Conservation (phyloP, 1,140 invertebrate genomes). For the Drosophila tsacasi region DNA sequence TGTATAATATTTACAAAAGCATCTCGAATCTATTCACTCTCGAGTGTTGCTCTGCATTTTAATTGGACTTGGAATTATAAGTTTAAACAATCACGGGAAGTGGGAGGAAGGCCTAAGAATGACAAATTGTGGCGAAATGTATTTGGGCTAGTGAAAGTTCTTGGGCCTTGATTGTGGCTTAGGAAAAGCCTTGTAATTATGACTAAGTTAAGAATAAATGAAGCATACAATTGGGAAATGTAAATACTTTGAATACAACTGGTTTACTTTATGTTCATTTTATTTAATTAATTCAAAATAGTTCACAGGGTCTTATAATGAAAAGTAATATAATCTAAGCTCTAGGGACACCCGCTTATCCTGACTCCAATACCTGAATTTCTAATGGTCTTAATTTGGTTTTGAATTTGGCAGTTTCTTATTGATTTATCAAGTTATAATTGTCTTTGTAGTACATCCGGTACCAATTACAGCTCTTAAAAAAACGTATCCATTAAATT, state of each 20-base stretch:
- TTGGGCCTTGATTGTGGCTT: constrained; percentile 6
- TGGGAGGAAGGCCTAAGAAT: neutral
- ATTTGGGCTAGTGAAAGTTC: neutral
- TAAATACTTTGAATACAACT: neutral
- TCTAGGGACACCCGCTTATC: neutral
- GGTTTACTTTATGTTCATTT: neutral
- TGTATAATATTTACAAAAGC: constrained; percentile 8
- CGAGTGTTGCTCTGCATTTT: constrained; percentile 38
- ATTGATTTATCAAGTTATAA: neutral
- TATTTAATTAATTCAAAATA: neutral
- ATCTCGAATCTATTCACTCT: constrained; percentile 3
- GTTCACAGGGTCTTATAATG: neutral
- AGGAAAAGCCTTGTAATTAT: neutral
- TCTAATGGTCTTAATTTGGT: neutral
- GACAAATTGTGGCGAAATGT: constrained; percentile 17
- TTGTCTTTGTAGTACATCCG: neutral
- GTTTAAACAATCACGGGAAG: constrained; percentile 30
- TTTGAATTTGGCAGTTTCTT: neutral
- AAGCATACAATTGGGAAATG: neutral
- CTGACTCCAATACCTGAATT: neutral
- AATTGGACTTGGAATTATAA: constrained; percentile 52
- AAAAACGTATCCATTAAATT: neutral
- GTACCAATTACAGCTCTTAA: neutral
- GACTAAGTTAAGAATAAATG: neutral
- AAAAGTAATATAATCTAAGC: neutral